Evolutionary conservation across 2,888 invertebrate genomes (phyloP).

Genomic region (Cephus sareptanus): DNA sequence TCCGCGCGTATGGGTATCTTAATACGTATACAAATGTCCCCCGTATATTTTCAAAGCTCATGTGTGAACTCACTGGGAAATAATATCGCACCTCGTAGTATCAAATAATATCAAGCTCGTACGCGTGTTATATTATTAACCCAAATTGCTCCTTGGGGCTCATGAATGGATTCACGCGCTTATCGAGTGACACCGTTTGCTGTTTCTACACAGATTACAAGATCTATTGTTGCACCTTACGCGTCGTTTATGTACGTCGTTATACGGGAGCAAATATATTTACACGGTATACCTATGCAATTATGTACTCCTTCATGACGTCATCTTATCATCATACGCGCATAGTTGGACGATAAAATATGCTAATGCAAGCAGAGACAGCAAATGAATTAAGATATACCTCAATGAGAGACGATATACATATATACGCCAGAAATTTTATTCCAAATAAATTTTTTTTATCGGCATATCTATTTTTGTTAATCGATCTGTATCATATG

Average conservation of each 20-base stretch:
- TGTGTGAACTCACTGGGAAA: neutral
- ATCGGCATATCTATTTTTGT: neutral
- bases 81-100: slow-evolving; percentile 11
- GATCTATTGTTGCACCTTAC: slow-evolving; percentile 2
- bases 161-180: slow-evolving; percentile 36
- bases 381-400: neutral
- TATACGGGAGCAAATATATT: neutral
- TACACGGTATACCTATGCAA: neutral
- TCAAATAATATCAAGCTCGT: neutral
- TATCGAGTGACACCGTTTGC: slow-evolving; percentile 25
- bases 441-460: neutral
- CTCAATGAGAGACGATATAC: neutral
- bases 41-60: neutral
- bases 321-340: neutral
- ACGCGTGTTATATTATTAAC: slow-evolving; percentile 44
- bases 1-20: neutral
- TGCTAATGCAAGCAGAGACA: neutral
- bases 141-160: slow-evolving; percentile 36
- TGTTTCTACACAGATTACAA: slow-evolving; percentile 18
- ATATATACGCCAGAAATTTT: neutral
- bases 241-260: neutral
- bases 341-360: neutral
- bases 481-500: neutral
- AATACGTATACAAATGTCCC: neutral
- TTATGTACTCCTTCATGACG: neutral